Base-by-base conservation (phyloP, 1,140 invertebrate genomes). In the Sarcophaga bullata region DNA sequence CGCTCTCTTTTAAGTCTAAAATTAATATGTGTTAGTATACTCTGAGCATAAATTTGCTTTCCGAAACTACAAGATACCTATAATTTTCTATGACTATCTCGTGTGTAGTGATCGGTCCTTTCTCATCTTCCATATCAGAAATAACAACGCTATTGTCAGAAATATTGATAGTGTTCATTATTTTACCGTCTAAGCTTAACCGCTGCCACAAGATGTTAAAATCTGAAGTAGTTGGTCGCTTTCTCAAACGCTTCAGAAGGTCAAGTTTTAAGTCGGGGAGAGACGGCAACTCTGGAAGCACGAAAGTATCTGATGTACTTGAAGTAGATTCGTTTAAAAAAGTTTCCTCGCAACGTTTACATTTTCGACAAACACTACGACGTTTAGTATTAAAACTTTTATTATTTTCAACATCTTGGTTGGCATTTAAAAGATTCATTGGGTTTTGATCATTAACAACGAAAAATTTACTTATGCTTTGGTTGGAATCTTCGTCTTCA, bases 241-340 rank as follows among this genome's bases (percentile, higher is more conserved):
- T 82, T 1, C 81, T 75, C n/a, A 82, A 48, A 25, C 48, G 54
- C 17, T 11, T 46, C 50, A 82, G 49, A 11, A 15, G 10, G 25
- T 82, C 75, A 8, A 82, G 13, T 8, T 52, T 75, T 17, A 80
- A 17, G 9, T 54, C 46, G 1, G 82, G 75, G 0, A 58, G 48
- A 1, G 75, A 37, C 8, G 82, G 46, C 52, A 80, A 9, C 19
- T 50, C 4, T 47, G 82, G 82, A 37, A 82, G 72, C 13, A 62
- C 76, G 68, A 82, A 82, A 9, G 82, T 80, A 17, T 82, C 82
- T 52, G 11, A 50, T 37, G 82, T 49, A 19, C 50, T 37, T 73
- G 75, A 48, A 8, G 76, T 72, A 49, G 49, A 50, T 81, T 76
- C 82, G 49, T 54, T 50, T 10, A 72, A 10, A 82, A 80, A 52